These are phyloP conservation scores for Ladona fulva DNA, from an alignment of 1,140 invertebrate species.

Conservation along the genomic window DNA sequence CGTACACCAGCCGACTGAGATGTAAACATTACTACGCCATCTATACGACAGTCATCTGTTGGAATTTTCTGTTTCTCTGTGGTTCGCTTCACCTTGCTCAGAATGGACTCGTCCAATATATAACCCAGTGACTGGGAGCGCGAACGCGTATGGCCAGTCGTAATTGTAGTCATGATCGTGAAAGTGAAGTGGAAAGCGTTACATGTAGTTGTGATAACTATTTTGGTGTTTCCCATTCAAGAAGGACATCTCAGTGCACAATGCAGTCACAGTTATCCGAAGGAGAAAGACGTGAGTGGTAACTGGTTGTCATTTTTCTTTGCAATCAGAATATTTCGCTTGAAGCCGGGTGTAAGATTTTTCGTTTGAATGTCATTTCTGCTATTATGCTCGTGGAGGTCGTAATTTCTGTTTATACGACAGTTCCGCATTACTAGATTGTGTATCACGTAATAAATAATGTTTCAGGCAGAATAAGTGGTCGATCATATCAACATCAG, in stretches of 20 bases:
- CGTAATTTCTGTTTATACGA: too few relatives aligned
- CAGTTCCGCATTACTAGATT: too few relatives aligned
- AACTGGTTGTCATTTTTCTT: background rate
- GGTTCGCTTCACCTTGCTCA: background rate
- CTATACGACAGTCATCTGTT: background rate
- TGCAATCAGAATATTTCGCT: too few relatives aligned
- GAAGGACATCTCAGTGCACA: background rate
- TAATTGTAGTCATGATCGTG: background rate
- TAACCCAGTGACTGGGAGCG: background rate
- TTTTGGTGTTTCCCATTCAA: background rate
- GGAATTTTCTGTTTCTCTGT: background rate
- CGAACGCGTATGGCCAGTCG: background rate
- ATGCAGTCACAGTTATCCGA: background rate
- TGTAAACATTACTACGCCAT: background rate
- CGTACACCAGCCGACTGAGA: too few relatives aligned
- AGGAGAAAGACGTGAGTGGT: background rate
- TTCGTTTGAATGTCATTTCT: too few relatives aligned
- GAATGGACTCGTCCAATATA: background rate
- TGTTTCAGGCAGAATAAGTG: too few relatives aligned
- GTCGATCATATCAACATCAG: too few relatives aligned
- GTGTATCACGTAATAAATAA: too few relatives aligned
- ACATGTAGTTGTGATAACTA: background rate
- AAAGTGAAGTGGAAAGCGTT: background rate
- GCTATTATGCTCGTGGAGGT: too few relatives aligned
- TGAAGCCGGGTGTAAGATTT: too few relatives aligned